Conservation (phyloP, 2,888 invertebrate genomes). For the Drosophila neoperkinsi region DNA sequence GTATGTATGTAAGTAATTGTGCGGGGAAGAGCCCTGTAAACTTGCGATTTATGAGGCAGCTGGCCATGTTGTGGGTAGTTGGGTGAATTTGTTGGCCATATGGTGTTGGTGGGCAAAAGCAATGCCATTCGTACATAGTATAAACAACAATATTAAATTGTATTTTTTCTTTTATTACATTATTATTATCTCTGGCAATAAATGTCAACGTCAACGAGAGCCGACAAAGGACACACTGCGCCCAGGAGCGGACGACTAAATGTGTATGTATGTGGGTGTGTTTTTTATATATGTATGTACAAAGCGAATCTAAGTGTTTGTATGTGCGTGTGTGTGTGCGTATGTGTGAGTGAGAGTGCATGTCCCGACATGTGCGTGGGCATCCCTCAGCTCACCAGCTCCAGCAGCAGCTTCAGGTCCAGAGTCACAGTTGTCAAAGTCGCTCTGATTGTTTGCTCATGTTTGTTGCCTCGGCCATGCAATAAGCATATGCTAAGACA, state of each 20-base stretch:
- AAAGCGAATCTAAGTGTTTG: background rate
- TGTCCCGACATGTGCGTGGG: slow-evolving; percentile 32
- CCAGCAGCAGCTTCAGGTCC: slow-evolving; percentile 9
- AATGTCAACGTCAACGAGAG: slow-evolving; percentile 80
- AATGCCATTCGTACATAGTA: slow-evolving; percentile 64
- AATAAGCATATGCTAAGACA: slow-evolving; percentile 53
- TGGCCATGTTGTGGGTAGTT: slow-evolving; percentile 14
- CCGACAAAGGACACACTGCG: slow-evolving; percentile 76
- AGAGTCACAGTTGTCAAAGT: slow-evolving; percentile 32
- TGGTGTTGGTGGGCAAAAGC: slow-evolving; percentile 41
- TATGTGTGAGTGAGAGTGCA: slow-evolving; percentile 17
- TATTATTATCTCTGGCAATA: slow-evolving; percentile 82
- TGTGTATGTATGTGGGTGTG: slow-evolving; percentile 31
- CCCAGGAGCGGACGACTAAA: slow-evolving; percentile 61
- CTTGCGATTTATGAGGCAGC: slow-evolving; percentile 47
- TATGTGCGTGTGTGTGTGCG: slow-evolving; percentile 15
- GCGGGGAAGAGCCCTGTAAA: slow-evolving; percentile 16
- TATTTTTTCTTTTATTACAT: slow-evolving; percentile 81
- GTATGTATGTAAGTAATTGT: background rate
- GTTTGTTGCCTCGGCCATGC: slow-evolving; percentile 61
- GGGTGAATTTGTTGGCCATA: slow-evolving; percentile 27
- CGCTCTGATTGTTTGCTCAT: slow-evolving; percentile 50
- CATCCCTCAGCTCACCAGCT: slow-evolving; percentile 40
- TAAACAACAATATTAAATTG: slow-evolving; percentile 81
- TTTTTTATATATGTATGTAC: slow-evolving; percentile 26